Conservation (phyloP, 1,140 invertebrate species). For the Dendroctonus ponderosae region DNA sequence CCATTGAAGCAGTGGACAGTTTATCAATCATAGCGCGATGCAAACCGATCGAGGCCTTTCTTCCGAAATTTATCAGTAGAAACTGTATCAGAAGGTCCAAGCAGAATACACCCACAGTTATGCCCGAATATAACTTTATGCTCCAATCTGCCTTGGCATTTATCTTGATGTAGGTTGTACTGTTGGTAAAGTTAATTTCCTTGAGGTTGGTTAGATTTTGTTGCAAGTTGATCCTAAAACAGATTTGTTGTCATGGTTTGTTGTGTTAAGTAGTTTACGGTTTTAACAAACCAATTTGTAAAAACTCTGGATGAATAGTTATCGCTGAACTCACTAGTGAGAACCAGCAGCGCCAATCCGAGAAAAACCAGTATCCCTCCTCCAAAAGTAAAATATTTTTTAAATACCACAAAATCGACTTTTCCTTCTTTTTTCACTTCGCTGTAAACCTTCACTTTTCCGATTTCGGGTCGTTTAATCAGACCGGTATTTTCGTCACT, state of each 20-base stretch:
- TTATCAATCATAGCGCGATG: constrained; percentile 39
- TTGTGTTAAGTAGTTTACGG: background rate
- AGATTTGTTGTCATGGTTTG: background rate
- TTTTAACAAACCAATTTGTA: constrained; percentile 38
- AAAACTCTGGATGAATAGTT: constrained; percentile 38
- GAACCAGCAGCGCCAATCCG: constrained; percentile 20
- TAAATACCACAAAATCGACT: constrained; percentile 36
- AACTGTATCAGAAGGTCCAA: constrained; percentile 28
- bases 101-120: constrained; percentile 12
- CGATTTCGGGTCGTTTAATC: constrained; percentile 5
- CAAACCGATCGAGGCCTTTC: constrained; percentile 37
- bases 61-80: constrained; percentile 21
- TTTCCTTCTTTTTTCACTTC: constrained; percentile 39
- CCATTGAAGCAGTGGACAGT: constrained; percentile 38
- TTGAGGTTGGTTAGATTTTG: constrained; percentile 28
- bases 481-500: constrained; percentile 18
- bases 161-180: constrained; percentile 1
- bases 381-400: constrained; percentile 39
- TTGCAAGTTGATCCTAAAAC: constrained; percentile 34
- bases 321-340: constrained; percentile 21
- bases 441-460: constrained; percentile 33
- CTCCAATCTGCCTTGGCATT: constrained; percentile 18
- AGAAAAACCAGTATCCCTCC: constrained; percentile 34
- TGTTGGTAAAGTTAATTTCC: constrained; percentile 8
- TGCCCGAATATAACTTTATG: constrained; percentile 22